A percentile compares a stretch with the other conserved stretches of the same genome.
These are phyloP conservation scores for Diadophis punctatus DNA, from an alignment of 2,113 vertebrate species.

Conservation along the genomic window DNA sequence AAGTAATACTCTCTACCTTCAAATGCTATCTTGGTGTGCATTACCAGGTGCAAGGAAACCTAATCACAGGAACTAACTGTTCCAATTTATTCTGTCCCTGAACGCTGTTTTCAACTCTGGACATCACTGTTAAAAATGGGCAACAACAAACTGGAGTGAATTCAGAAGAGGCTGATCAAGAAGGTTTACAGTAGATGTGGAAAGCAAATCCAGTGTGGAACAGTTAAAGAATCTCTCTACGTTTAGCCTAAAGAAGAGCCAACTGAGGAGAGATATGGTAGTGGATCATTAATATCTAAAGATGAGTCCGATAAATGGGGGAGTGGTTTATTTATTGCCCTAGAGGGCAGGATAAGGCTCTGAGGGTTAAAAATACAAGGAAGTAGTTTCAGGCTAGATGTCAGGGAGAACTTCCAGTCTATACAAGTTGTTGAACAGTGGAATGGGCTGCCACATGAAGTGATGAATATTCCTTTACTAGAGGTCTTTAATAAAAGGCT, in stretches of 20 bases:
- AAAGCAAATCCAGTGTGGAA: neutral
- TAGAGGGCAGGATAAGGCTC: neutral
- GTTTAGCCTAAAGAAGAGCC: neutral
- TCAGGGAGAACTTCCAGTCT: neutral
- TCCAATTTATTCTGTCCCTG: neutral
- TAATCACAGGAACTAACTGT: neutral
- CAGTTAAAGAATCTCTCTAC: neutral
- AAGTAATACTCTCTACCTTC: neutral
- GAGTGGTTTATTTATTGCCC: neutral
- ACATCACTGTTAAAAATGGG: neutral
- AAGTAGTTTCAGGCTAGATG: neutral
- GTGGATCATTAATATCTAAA: neutral
- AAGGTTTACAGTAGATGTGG: neutral
- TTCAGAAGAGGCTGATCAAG: neutral
- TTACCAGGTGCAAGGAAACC: neutral
- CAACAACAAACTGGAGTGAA: neutral
- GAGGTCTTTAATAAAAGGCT: neutral
- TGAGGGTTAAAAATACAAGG: neutral
- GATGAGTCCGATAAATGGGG: neutral
- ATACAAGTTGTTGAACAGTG: neutral
- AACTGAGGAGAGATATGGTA: neutral
- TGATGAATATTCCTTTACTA: neutral
- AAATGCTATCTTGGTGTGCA: neutral
- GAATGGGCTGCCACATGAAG: neutral
- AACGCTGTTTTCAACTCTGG: neutral